These are phyloP conservation scores for Troides oblongomaculatus DNA, from an alignment of 2,888 invertebrate species.

Conservation along the genomic window DNA sequence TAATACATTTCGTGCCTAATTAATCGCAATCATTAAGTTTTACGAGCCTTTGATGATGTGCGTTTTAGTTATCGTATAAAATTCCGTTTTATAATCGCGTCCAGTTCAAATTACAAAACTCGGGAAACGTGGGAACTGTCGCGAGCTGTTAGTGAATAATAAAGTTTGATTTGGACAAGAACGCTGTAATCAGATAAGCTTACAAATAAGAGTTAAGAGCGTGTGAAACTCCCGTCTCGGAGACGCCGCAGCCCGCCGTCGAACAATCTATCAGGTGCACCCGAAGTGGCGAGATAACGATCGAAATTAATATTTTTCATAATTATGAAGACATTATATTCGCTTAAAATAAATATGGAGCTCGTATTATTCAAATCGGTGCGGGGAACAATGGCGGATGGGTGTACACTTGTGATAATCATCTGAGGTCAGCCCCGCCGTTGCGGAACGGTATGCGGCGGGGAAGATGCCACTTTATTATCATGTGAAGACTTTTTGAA, in stretches of 20 bases:
- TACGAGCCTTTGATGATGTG: background rate
- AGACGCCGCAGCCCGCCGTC: conserved; percentile 8
- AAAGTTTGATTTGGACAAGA: conserved; percentile 1
- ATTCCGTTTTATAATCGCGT: background rate
- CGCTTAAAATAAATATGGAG: conserved; percentile 57
- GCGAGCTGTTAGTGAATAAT: background rate
- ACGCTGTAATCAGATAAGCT: conserved; percentile 4
- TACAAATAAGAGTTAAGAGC: conserved; percentile 15
- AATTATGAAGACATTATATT: conserved; percentile 26
- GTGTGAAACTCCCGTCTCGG: conserved; percentile 15
- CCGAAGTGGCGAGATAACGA: conserved; percentile 10
- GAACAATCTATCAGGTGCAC: conserved; percentile 1
- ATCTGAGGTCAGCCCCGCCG: conserved; percentile 70
- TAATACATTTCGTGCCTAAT: background rate
- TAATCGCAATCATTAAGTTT: background rate
- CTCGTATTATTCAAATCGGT: conserved; percentile 60
- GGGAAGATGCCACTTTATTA: conserved; percentile 63
- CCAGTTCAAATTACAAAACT: background rate
- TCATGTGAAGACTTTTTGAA: conserved; percentile 78
- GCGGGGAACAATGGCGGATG: conserved; percentile 68
- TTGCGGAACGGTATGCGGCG: conserved; percentile 73
- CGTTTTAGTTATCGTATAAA: background rate
- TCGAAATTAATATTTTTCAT: conserved; percentile 19
- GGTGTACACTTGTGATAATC: conserved; percentile 67
- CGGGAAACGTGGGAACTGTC: conserved; percentile 11